Conservation (phyloP, 1,140 invertebrate genomes). For the Sweltsa coloradensis region DNA sequence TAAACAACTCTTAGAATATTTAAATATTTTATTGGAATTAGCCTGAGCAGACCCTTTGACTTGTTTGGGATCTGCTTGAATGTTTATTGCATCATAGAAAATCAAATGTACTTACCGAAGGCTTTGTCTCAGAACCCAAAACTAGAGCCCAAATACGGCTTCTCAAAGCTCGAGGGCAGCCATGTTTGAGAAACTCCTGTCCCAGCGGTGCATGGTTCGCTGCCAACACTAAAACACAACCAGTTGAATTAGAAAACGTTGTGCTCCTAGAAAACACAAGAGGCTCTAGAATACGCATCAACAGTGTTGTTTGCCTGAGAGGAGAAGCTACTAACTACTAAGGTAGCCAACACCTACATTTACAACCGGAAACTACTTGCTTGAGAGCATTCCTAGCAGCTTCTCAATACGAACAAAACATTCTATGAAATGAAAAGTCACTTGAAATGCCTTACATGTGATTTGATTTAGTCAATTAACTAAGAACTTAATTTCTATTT, state of each 20-base stretch:
- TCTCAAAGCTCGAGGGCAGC: constrained; percentile 64
- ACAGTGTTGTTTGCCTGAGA: not conserved
- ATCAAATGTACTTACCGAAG: constrained; percentile 36
- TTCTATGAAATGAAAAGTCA: too few relatives aligned
- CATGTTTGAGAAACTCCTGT: constrained; percentile 77
- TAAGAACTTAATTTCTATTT: too few relatives aligned
- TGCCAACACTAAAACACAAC: constrained; percentile 33
- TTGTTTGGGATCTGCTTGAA: too few relatives aligned
- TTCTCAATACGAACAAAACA: too few relatives aligned
- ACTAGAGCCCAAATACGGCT: constrained; percentile 71
- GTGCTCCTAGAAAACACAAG: not conserved
- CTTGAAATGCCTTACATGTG: too few relatives aligned
- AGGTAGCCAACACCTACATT: not conserved
- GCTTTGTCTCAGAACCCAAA: constrained; percentile 57
- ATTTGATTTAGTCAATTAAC: too few relatives aligned
- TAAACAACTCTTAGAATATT: too few relatives aligned
- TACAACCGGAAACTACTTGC: too few relatives aligned
- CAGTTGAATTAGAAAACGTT: not conserved
- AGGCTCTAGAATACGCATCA: not conserved
- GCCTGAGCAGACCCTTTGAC: too few relatives aligned
- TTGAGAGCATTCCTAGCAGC: too few relatives aligned
- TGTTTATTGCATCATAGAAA: too few relatives aligned
- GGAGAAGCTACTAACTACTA: not conserved
- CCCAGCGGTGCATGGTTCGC: constrained; percentile 58
- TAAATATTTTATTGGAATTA: too few relatives aligned